Percentiles rank a stretch among this genome's conserved stretches.
Evolutionary conservation across 2,888 invertebrate genomes (phyloP).

Genomic region (Leptinotarsa haldemani): DNA sequence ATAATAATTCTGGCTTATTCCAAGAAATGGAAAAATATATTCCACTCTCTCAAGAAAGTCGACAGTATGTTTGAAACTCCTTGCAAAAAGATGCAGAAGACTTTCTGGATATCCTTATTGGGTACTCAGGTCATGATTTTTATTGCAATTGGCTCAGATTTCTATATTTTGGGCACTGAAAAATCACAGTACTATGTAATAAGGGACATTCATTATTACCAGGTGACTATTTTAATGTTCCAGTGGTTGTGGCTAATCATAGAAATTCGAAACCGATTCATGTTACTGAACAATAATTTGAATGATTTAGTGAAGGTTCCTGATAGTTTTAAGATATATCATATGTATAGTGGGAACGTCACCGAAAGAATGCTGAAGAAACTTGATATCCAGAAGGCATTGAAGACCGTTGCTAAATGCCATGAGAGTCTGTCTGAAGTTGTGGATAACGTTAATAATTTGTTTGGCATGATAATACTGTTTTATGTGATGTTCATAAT

Average conservation of each 20-base stretch:
- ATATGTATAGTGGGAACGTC: not conserved
- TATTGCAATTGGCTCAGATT: not conserved
- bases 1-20: not conserved
- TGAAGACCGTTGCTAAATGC: not conserved
- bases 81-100: not conserved
- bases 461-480: not conserved
- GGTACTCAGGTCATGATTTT: not conserved
- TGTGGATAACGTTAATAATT: not conserved
- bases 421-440: conserved; percentile 2
- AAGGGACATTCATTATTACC: conserved; percentile 1
- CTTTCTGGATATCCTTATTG: not conserved
- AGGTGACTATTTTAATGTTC: not conserved
- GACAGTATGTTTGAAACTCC: not conserved
- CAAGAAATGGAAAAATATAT: not conserved
- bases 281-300: not conserved
- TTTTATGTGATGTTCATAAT: conserved; percentile 1
- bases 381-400: not conserved
- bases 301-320: not conserved
- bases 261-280: conserved; percentile 11
- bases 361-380: not conserved
- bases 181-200: not conserved
- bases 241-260: not conserved
- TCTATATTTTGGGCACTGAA: not conserved
- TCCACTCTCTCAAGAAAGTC: not conserved
- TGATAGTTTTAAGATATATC: not conserved